A percentile compares a stretch with the other conserved stretches of the same genome.
Conservation (phyloP, 2,888 invertebrate genomes). For the Cantharis nigra region DNA sequence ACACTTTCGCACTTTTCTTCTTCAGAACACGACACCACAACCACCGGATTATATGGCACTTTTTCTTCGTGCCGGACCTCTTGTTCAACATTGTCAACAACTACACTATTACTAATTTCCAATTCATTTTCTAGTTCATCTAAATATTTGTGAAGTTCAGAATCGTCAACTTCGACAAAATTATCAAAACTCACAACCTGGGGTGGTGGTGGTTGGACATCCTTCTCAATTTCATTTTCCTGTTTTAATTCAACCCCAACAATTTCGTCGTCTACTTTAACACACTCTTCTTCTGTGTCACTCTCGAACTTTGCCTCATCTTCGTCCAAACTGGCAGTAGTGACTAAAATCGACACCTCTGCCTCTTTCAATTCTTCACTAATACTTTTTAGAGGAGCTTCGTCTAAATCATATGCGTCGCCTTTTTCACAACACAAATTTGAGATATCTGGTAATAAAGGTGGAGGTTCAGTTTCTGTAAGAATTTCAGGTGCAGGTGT, state of each 20-base stretch:
- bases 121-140: constrained; percentile 50
- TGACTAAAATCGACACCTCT: neutral
- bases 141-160: constrained; percentile 49
- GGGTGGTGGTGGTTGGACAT: neutral
- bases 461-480: neutral
- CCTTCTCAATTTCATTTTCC: neutral
- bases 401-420: neutral
- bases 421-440: neutral
- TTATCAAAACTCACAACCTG: constrained; percentile 44
- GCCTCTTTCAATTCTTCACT: neutral
- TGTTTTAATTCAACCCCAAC: neutral
- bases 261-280: neutral
- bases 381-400: neutral
- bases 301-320: neutral
- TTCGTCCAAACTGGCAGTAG: neutral
- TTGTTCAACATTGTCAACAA: neutral
- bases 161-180: constrained; percentile 49
- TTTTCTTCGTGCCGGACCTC: neutral
- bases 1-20: neutral
- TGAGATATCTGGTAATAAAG: neutral
- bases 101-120: neutral
- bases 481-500: neutral
- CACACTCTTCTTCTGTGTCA: neutral
- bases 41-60: neutral
- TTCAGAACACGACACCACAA: neutral